phyloP scores from a whole-genome alignment of 2,888 invertebrate species.

The Clunio marinus region DNA sequence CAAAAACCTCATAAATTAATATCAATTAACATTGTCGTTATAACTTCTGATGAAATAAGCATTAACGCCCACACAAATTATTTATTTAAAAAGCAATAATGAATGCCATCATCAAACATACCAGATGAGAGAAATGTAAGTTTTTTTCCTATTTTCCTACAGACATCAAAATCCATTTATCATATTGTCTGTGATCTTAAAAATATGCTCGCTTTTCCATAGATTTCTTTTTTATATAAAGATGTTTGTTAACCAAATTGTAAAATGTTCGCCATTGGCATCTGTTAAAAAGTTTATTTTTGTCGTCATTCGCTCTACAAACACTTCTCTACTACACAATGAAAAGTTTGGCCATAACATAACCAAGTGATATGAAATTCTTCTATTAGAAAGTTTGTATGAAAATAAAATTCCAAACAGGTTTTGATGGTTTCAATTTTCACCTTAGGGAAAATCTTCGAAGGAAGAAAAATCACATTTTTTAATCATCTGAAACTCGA shows the following conservation, averaged over 20 bases:
- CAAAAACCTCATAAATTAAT: not conserved
- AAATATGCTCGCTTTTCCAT: constrained; percentile 19
- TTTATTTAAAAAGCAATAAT: constrained; percentile 22
- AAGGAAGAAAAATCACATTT: not conserved
- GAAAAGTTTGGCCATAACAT: not conserved
- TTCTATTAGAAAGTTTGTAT: not conserved
- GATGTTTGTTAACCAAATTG: constrained; percentile 3
- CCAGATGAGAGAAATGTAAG: not conserved
- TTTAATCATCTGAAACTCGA: constrained; percentile 1
- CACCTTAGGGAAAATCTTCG: constrained; percentile 16
- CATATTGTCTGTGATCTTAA: constrained; percentile 22
- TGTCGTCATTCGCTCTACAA: not conserved
- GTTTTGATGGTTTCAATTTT: constrained; percentile 20
- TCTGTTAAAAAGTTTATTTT: not conserved
- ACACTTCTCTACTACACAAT: not conserved
- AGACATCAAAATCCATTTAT: constrained; percentile 25
- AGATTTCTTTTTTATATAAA: not conserved
- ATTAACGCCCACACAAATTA: constrained; percentile 24
- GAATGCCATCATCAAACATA: constrained; percentile 28
- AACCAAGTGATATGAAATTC: not conserved
- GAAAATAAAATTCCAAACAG: constrained; percentile 6
- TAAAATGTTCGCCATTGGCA: not conserved
- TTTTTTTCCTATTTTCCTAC: not conserved
- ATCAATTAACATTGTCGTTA: constrained; percentile 23
- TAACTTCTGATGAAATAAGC: constrained; percentile 12